Base-by-base conservation (phyloP, 2,797 vertebrate species). In the Cossypha niveicapilla region DNA sequence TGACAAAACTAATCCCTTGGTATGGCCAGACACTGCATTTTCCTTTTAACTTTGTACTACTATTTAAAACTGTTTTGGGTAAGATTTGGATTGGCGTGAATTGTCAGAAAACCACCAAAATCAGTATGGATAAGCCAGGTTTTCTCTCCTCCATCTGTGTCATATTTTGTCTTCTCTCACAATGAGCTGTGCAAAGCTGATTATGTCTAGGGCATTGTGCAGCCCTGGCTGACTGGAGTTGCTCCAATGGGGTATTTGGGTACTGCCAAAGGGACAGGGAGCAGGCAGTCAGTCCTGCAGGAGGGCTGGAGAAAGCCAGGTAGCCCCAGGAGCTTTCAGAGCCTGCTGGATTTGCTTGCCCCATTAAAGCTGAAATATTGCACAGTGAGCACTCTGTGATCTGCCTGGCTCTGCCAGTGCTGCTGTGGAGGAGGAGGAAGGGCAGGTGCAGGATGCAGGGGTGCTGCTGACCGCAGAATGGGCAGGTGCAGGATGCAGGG, bases 1-100 rank as follows among this genome's bases (percentile, higher is more conserved):
- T 80, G 56, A 91, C 35, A 81, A 72, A 92, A 72, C 50, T 58
- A 95, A 90, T 90, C 37, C 70, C 80, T 73, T 4, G 3, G 14
- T 39, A 48, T 76, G 88, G 44, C 28, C 56, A 84, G 91, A 56
- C 44, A 70, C 10, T 14, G 50, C 17, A 28, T 42, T 86, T 91
- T 39, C 70, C 18, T 48, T 91, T 92, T 62, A 68, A 75, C 54
- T 75, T 74, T 12, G 18, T 67, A 24, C 25, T 62, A 12, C 28
- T 22, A 18, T 80, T 92, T 75, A 58, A 86, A 81, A 70, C 7
- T 30, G 15, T 56, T 94, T 84, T 22, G 10, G 10, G n/a, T 16
- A 32, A 53, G 24, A n/a, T 25, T 88, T 47, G 58, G 8, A 4
- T 34, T 84, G 68, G 62, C 66, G 13, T 23, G 34, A 60, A 34